A percentile compares a stretch with the other conserved stretches of the same genome.
phyloP scores from a whole-genome alignment of 2,113 vertebrate genomes.

The Anarhynchus alexandrinus region DNA sequence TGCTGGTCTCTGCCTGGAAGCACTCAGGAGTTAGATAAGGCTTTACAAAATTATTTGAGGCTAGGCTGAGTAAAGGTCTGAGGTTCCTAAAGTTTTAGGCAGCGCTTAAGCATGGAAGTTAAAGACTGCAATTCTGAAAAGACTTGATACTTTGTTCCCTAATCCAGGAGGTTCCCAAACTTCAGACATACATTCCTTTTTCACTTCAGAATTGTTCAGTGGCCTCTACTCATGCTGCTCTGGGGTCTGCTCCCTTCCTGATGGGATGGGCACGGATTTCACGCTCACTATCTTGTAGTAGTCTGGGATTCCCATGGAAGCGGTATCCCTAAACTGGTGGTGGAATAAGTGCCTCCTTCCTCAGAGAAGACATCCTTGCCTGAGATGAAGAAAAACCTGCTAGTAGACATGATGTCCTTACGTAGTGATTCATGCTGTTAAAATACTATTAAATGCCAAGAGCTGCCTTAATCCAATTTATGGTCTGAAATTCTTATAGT shows the following conservation, averaged over 20 bases:
- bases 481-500: background rate
- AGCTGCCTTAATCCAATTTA: background rate
- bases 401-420: background rate
- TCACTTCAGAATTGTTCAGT: background rate
- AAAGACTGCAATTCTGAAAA: background rate
- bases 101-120: background rate
- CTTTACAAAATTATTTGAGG: background rate
- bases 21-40: background rate
- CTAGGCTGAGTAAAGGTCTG: background rate
- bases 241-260: background rate
- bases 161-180: background rate
- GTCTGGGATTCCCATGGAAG: background rate
- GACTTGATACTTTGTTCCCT: background rate
- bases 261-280: background rate
- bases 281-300: background rate
- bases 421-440: background rate
- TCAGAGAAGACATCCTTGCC: background rate
- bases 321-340: background rate
- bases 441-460: background rate
- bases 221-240: background rate
- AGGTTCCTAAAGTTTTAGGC: background rate
- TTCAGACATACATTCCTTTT: background rate
- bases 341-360: background rate
- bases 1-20: background rate
- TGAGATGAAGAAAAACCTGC: background rate